Base-by-base conservation (phyloP, 2,797 vertebrate genomes). In the Typhlichthys eigenmanni region DNA sequence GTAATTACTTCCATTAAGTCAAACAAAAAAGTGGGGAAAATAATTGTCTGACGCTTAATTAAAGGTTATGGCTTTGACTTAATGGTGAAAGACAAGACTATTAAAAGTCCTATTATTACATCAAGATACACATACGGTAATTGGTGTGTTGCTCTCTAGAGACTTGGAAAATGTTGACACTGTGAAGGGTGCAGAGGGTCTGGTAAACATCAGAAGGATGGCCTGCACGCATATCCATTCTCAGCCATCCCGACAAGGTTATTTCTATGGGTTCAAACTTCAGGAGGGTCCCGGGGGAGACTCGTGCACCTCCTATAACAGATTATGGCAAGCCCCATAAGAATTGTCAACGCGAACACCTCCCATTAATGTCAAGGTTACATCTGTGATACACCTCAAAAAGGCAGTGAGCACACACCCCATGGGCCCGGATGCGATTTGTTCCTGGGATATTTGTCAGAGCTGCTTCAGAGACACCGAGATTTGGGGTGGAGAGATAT, bases 61-160 rank as follows among this genome's bases (percentile, higher is more conserved):
- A 92, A 88, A 88, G 86, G 89, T 85, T 91, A 89, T 64, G 58
- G 83, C 84, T 86, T 88, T 90, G 75, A 87, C 78, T 56, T 88
- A 84, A 91, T 90, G 88, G 87, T 90, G 73, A 91, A 91, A 90
- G 86, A 91, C 88, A 90, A 89, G 84, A 89, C 87, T 89, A 92
- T 93, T 92, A 91, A 89, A 90, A 82, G 80, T 84, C 82, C 66
- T 68, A 81, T 91, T 90, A 91, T 89, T 92, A 76, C 83, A 82
- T 90, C 82, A 81, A 85, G 78, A 83, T 84, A 85, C 70, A 87
- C 80, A 67, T 64, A 63, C 62, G 86, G 77, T 84, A 86, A 85
- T 83, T 85, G 86, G 76, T 77, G 79, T 59, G 48, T 64, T 70
- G 72, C 71, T 72, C 78, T 90, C 82, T 79, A 74, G 80, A 80